A percentile compares a stretch with the other conserved stretches of the same genome.
Evolutionary conservation across 2,113 vertebrate species (phyloP).

Genomic region (Aptenodytes forsteri): DNA sequence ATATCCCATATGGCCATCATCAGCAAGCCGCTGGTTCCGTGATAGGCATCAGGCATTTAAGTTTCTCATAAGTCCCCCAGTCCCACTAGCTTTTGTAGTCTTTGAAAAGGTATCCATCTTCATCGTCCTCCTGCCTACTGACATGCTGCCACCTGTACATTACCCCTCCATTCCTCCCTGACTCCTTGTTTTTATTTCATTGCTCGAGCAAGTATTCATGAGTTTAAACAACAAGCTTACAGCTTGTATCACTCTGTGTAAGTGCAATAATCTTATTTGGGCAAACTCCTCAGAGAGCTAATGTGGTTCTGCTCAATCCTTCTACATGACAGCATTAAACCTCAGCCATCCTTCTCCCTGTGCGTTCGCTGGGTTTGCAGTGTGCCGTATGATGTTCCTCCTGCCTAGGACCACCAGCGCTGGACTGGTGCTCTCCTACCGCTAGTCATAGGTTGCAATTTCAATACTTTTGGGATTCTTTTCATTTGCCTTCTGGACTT

Average conservation of each 20-base stretch:
- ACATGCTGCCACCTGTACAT: background rate
- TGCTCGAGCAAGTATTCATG: background rate
- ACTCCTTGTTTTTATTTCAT: background rate
- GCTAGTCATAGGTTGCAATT: background rate
- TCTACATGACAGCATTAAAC: background rate
- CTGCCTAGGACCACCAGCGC: background rate
- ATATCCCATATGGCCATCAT: background rate
- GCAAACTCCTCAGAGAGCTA: background rate
- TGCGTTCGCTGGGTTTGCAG: background rate
- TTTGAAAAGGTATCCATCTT: background rate
- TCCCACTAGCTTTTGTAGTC: background rate
- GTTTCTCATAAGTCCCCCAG: background rate
- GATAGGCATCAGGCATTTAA: background rate
- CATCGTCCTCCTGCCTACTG: background rate
- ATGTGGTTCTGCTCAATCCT: background rate
- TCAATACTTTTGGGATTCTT: background rate
- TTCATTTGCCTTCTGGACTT: background rate
- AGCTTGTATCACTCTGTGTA: accelerated
- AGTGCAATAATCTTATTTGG: background rate
- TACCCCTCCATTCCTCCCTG: background rate
- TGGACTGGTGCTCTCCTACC: background rate
- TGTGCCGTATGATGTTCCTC: accelerated
- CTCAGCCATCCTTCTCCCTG: background rate
- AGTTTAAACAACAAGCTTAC: background rate
- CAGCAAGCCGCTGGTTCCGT: background rate